Percentiles rank a stretch among this genome's conserved stretches.
These are phyloP conservation scores for Drosophila niveifrons DNA, from an alignment of 2,888 invertebrate genomes.

Conservation along the genomic window DNA sequence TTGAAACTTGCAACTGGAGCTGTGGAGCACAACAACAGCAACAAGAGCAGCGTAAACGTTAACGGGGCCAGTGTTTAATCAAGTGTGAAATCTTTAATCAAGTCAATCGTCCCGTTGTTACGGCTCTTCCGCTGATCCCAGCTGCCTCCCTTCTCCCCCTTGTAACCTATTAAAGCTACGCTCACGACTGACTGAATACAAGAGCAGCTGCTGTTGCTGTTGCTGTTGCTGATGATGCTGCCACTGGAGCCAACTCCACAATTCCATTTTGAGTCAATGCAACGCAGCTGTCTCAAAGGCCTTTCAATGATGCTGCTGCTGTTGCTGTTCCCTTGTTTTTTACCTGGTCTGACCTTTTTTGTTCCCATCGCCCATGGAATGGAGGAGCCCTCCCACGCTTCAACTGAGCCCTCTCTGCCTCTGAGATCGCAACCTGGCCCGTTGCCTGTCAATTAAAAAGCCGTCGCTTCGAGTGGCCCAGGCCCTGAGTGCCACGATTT, in stretches of 20 bases:
- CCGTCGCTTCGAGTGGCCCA: conserved; percentile 58
- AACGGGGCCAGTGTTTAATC: conserved; percentile 62
- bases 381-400: conserved; percentile 53
- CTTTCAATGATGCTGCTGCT: conserved; percentile 23
- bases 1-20: conserved; percentile 58
- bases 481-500: conserved; percentile 70
- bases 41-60: conserved; percentile 6
- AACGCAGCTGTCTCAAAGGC: conserved; percentile 62
- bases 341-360: conserved; percentile 58
- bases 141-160: background rate
- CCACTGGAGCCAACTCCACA: conserved; percentile 36
- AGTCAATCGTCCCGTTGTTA: conserved; percentile 45
- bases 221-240: conserved; percentile 16
- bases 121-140: conserved; percentile 14
- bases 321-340: conserved; percentile 7
- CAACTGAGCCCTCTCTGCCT: conserved; percentile 10
- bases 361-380: conserved; percentile 42
- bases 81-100: conserved; percentile 78
- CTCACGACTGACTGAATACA: conserved; percentile 16
- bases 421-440: conserved; percentile 11
- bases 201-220: conserved; percentile 29
- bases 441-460: conserved; percentile 71
- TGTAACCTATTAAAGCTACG: background rate
- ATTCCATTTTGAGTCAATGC: conserved; percentile 54
- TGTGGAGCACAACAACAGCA: conserved; percentile 21